Conservation (phyloP, 2,888 invertebrate species). For the Baronia brevicornis region DNA sequence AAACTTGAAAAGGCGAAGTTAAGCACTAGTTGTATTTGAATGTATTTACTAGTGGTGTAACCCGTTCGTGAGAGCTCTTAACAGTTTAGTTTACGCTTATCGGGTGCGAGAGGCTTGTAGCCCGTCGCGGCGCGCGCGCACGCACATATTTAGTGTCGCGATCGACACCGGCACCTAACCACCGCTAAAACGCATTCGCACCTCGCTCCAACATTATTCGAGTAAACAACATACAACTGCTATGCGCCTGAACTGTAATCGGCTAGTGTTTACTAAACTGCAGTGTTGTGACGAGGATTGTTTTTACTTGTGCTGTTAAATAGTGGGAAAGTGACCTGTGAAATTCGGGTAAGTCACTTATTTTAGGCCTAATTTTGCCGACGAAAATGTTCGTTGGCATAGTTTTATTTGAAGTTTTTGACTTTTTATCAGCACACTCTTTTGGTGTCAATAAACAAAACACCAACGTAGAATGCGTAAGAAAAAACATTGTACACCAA, state of each 20-base stretch:
- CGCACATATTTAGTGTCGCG: conserved; percentile 47
- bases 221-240: conserved; percentile 45
- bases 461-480: too few species aligned
- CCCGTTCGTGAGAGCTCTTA: conserved; percentile 25
- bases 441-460: too few species aligned
- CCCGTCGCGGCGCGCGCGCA: conserved; percentile 50
- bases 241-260: conserved; percentile 42
- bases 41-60: too few species aligned
- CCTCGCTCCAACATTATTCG: conserved; percentile 32
- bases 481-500: too few species aligned
- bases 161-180: conserved; percentile 46
- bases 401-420: too few species aligned
- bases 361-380: conserved; percentile 5
- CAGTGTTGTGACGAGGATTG: conserved; percentile 45
- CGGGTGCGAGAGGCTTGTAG: conserved; percentile 51
- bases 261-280: conserved; percentile 53
- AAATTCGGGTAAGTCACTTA: conserved; percentile 12
- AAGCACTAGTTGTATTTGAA: too few species aligned
- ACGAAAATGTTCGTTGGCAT: too few species aligned
- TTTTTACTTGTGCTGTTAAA: conserved; percentile 39
- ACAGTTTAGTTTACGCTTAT: conserved; percentile 50
- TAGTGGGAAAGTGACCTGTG: conserved; percentile 17
- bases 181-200: conserved; percentile 18
- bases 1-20: too few species aligned
- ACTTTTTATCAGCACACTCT: too few species aligned